phyloP scores from a whole-genome alignment of 2,797 vertebrate genomes.

The Synanceia verrucosa region DNA sequence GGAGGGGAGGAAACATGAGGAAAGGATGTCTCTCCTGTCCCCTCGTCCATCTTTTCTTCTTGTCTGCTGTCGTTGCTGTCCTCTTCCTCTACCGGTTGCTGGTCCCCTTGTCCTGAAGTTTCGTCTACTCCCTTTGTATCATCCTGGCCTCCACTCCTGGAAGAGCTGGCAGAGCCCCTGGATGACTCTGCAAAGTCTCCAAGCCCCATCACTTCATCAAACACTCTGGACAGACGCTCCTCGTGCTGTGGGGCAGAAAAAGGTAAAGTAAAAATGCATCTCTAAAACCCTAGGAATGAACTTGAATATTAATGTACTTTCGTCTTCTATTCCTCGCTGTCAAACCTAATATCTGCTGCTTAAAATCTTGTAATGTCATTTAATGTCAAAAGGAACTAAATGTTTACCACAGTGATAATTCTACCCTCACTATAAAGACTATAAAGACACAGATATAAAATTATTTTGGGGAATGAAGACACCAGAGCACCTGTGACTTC shows the following conservation, averaged over 20 bases:
- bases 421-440: not conserved
- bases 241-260: conserved; percentile 59
- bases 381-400: not conserved
- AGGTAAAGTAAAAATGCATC: not conserved
- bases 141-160: conserved; percentile 60
- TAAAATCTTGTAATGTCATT: not conserved
- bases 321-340: not conserved
- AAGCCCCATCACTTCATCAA: conserved; percentile 78
- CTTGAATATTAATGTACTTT: too few relatives aligned
- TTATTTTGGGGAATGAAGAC: not conserved
- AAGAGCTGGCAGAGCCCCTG: conserved; percentile 68
- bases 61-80: conserved; percentile 59
- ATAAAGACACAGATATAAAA: too few relatives aligned
- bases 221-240: conserved; percentile 70
- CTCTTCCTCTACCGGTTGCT: conserved; percentile 41
- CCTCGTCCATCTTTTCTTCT: conserved; percentile 62
- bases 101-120: conserved; percentile 34
- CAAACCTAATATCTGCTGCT: not conserved
- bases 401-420: not conserved
- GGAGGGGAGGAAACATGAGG: conserved; percentile 36
- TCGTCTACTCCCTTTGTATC: conserved; percentile 55
- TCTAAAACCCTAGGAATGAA: not conserved
- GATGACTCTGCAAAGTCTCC: conserved; percentile 76
- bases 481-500: not conserved
- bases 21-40: conserved; percentile 15